Evolutionary conservation across 2,113 vertebrate genomes (phyloP).

Genomic region (Ciconia boyciana): DNA sequence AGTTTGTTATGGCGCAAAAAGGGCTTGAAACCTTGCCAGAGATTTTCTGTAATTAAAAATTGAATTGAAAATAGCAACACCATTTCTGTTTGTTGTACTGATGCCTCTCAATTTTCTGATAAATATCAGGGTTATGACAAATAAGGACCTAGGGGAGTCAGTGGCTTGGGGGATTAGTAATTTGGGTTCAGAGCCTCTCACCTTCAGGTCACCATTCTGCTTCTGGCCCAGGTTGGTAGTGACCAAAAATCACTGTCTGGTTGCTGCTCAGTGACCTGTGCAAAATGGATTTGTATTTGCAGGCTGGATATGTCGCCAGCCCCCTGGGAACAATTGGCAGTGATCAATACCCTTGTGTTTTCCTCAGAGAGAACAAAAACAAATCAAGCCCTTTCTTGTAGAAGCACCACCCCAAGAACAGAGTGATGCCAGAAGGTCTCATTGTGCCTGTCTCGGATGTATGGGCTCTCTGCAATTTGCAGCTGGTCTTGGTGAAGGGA

Average conservation of each 20-base stretch:
- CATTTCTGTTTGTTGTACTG: neutral
- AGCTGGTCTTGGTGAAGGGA: neutral
- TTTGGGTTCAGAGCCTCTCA: neutral
- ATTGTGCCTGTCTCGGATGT: accelerated
- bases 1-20: constrained; percentile 16
- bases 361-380: neutral
- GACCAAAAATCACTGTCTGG: neutral
- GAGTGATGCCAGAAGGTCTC: neutral
- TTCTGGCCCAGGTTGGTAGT: neutral
- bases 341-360: neutral
- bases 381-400: neutral
- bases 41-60: constrained; percentile 59
- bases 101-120: constrained; percentile 24
- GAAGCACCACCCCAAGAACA: neutral
- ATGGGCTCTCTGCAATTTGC: neutral
- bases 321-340: neutral
- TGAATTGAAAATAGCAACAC: constrained; percentile 33
- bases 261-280: neutral
- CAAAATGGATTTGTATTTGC: neutral
- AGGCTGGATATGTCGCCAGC: neutral
- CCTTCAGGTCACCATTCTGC: neutral
- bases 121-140: neutral
- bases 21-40: constrained; percentile 44
- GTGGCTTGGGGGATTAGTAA: neutral
- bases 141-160: neutral